These are phyloP conservation scores for Cottoperca gobio DNA, from an alignment of 2,797 vertebrate genomes.

Conservation along the genomic window DNA sequence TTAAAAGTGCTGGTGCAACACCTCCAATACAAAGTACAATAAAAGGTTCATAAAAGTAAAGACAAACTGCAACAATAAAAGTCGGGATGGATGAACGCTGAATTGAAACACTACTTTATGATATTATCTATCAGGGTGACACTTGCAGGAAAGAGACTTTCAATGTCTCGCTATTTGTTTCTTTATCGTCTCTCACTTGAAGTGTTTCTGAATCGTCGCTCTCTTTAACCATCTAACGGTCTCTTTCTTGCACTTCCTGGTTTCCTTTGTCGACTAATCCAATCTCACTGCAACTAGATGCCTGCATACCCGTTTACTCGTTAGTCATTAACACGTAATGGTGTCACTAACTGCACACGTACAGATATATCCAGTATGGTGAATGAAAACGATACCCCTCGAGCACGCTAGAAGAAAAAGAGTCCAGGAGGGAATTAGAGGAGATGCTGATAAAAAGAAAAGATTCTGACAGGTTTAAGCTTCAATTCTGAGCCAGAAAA, in stretches of 20 bases:
- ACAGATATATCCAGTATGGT: neutral
- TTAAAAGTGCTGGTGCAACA: neutral
- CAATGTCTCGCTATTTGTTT: neutral
- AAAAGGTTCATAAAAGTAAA: neutral
- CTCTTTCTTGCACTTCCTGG: neutral
- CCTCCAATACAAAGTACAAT: neutral
- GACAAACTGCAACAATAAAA: neutral
- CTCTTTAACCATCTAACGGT: neutral
- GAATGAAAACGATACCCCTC: neutral
- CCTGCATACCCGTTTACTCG: neutral
- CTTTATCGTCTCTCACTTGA: neutral
- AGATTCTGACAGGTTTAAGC: neutral
- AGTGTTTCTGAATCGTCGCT: neutral
- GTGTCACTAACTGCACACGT: neutral
- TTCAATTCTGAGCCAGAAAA: conserved; percentile 4
- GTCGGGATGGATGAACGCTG: neutral
- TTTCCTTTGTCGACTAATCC: neutral
- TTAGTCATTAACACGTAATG: conserved; percentile 5
- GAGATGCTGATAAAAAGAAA: neutral
- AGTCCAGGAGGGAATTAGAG: neutral
- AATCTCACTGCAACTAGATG: conserved; percentile 8
- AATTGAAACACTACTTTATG: neutral
- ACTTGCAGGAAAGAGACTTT: neutral
- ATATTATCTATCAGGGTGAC: neutral
- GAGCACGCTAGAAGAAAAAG: neutral